Evolutionary conservation across 1,140 invertebrate species (phyloP).

Genomic region (Calliopsis andreniformis): DNA sequence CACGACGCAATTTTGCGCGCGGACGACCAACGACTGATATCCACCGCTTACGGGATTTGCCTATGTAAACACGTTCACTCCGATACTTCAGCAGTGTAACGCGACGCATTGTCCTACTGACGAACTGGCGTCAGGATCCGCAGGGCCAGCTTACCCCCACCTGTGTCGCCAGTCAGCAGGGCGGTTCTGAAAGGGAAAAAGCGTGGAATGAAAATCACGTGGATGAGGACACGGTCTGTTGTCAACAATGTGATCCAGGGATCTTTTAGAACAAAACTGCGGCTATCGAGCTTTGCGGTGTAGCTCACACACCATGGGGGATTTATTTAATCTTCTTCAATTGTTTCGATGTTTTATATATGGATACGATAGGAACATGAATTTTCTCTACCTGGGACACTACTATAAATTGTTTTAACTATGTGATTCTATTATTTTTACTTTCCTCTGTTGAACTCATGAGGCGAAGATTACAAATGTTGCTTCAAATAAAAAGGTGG

Average conservation of each 20-base stretch:
- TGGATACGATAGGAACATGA: no score
- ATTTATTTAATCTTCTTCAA: no score
- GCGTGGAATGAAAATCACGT: not conserved
- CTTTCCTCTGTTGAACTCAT: no score
- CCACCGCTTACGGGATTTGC: constrained; percentile 59
- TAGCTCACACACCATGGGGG: no score
- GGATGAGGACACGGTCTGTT: no score
- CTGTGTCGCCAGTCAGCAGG: not conserved
- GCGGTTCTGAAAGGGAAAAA: constrained; percentile 14
- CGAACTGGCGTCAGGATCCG: constrained; percentile 35
- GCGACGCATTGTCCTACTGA: constrained; percentile 46
- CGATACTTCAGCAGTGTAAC: constrained; percentile 54
- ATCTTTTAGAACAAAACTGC: no score
- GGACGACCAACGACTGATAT: constrained; percentile 58
- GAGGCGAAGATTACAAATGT: not conserved
- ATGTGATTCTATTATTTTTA: no score
- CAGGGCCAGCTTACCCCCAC: constrained; percentile 8
- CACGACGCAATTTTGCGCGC: constrained; percentile 64
- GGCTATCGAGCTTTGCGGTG: no score
- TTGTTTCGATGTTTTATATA: no score
- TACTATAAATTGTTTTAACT: no score
- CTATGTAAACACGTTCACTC: constrained; percentile 58
- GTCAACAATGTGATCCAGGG: no score
- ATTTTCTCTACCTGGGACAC: no score
- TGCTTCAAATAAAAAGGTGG: not conserved